phyloP scores from a whole-genome alignment of 2,113 vertebrate genomes.

The Sinocyclocheilus grahami region DNA sequence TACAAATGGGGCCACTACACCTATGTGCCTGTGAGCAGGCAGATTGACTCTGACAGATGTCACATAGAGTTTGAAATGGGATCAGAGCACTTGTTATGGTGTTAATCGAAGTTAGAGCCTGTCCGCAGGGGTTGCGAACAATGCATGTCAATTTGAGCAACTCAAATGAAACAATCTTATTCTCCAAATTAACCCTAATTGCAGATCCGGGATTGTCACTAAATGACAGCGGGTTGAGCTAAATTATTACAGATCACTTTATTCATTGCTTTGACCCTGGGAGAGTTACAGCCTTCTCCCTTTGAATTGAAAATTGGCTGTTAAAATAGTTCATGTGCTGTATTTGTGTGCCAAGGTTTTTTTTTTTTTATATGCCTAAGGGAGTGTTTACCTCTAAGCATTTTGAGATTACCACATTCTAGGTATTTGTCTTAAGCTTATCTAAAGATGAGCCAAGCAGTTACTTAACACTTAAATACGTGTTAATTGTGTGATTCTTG shows the following conservation, averaged over 20 bases:
- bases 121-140: slow-evolving; percentile 35
- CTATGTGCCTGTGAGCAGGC: neutral
- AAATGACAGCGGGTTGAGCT: slow-evolving; percentile 8
- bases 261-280: neutral
- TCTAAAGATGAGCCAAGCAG: too few species aligned
- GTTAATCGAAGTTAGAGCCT: slow-evolving; percentile 51
- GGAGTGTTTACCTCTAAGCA: too few species aligned
- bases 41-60: slow-evolving; percentile 40
- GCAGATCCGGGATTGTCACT: slow-evolving; percentile 10
- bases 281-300: neutral
- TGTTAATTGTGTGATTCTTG: too few species aligned
- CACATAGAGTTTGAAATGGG: slow-evolving; percentile 7
- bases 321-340: neutral
- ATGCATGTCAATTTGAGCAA: slow-evolving; percentile 38
- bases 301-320: neutral
- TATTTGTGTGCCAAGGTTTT: too few species aligned
- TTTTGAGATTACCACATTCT: too few species aligned
- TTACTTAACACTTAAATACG: too few species aligned
- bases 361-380: too few species aligned
- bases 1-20: neutral
- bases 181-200: slow-evolving; percentile 36
- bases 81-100: neutral
- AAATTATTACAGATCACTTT: slow-evolving; percentile 7
- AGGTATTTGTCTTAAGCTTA: too few species aligned
- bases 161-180: slow-evolving; percentile 39